phyloP scores from a whole-genome alignment of 2,797 vertebrate species.

The Premnoplex brunnescens region DNA sequence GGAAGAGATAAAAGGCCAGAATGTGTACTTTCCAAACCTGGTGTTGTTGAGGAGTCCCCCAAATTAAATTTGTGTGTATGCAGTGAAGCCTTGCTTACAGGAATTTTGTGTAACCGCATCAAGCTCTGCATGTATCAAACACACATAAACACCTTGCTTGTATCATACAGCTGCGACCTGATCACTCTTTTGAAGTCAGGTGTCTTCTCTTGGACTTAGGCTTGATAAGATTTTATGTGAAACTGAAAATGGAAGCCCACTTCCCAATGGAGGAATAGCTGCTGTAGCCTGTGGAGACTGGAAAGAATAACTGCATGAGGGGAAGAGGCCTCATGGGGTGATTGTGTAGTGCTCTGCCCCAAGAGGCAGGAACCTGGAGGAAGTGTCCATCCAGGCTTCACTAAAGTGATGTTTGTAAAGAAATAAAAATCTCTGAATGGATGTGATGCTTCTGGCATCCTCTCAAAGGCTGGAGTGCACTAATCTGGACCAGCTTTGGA shows the following conservation, averaged over 20 bases:
- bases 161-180: accelerated
- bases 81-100: not conserved
- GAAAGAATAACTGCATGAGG: not conserved
- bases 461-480: not conserved
- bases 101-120: not conserved
- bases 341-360: not conserved
- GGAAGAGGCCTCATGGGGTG: not conserved
- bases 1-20: not conserved
- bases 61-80: not conserved
- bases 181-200: not conserved
- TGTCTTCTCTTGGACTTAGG: not conserved
- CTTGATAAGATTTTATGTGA: not conserved
- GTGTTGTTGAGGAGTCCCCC: not conserved
- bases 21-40: not conserved
- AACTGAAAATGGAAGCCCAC: not conserved
- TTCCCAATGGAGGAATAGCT: not conserved
- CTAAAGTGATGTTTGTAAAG: not conserved
- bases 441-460: not conserved
- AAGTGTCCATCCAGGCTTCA: not conserved
- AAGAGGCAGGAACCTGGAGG: not conserved
- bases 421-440: not conserved
- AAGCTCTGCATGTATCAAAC: not conserved
- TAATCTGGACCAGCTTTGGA: not conserved
- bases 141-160: not conserved
- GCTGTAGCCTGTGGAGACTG: not conserved